phyloP scores from a whole-genome alignment of 2,113 vertebrate genomes.

The Channa argus region DNA sequence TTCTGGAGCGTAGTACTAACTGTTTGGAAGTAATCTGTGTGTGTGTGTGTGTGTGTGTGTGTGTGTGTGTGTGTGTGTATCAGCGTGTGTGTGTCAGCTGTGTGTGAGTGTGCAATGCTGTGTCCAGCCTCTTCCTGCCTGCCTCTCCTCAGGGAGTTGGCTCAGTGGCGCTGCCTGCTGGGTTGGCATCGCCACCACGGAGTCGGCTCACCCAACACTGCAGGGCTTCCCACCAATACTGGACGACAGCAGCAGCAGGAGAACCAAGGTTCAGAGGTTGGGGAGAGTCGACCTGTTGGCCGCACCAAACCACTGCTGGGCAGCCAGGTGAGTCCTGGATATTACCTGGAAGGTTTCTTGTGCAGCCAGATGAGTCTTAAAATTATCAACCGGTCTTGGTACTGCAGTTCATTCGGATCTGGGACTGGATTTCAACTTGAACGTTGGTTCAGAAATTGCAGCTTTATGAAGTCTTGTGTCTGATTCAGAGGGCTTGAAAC shows the following conservation, averaged over 20 bases:
- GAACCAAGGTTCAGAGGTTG: slow-evolving; percentile 62
- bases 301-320: slow-evolving; percentile 67
- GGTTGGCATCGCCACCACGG: slow-evolving; percentile 73
- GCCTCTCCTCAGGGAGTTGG: slow-evolving; percentile 81
- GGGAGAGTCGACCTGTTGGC: slow-evolving; percentile 67
- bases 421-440: too few relatives aligned
- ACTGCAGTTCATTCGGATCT: too few relatives aligned
- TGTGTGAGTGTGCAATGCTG: slow-evolving; percentile 67
- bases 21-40: slow-evolving; percentile 10
- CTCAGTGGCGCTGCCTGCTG: slow-evolving; percentile 82
- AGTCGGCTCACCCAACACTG: slow-evolving; percentile 37
- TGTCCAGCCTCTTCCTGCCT: slow-evolving; percentile 80
- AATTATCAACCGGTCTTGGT: too few relatives aligned
- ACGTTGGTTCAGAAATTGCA: too few relatives aligned
- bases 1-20: background rate
- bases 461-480: too few relatives aligned
- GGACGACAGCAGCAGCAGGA: slow-evolving; percentile 37
- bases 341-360: too few relatives aligned
- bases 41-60: slow-evolving; percentile 10
- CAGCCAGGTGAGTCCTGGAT: slow-evolving; percentile 74
- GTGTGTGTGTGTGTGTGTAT: slow-evolving; percentile 7
- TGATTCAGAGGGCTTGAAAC: too few relatives aligned
- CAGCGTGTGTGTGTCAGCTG: background rate
- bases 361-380: too few relatives aligned
- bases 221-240: slow-evolving; percentile 30